phyloP scores from a whole-genome alignment of 2,888 invertebrate genomes.

The Oxystoma pomonae region DNA sequence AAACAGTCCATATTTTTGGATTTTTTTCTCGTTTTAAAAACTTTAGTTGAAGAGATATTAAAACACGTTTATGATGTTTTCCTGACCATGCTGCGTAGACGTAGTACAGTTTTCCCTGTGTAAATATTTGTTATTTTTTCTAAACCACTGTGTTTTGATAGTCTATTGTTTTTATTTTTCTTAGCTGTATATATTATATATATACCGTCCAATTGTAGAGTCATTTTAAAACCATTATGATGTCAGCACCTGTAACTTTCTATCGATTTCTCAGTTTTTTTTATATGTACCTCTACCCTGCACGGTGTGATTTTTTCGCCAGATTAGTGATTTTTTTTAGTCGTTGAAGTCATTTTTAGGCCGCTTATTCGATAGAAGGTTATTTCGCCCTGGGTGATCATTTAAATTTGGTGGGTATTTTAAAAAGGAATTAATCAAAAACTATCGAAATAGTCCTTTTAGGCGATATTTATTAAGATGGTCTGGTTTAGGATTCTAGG shows the following conservation, averaged over 20 bases:
- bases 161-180: conserved; percentile 11
- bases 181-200: conserved; percentile 39
- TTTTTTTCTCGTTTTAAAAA: no score
- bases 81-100: conserved; percentile 26
- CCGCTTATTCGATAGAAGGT: conserved; percentile 43
- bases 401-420: conserved; percentile 28
- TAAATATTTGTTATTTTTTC: conserved; percentile 32
- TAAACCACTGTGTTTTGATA: conserved; percentile 11
- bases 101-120: conserved; percentile 36
- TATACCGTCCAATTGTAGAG: conserved; percentile 30
- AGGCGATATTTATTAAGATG: no score
- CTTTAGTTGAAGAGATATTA: no score
- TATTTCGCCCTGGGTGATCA: conserved; percentile 40
- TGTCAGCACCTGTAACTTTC: conserved; percentile 43
- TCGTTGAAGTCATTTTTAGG: conserved; percentile 32
- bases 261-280: conserved; percentile 33
- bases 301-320: conserved; percentile 31
- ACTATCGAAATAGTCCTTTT: no score
- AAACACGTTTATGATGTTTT: no score
- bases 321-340: conserved; percentile 36
- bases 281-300: conserved; percentile 22
- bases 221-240: conserved; percentile 29
- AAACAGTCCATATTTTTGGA: no score
- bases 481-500: no score
- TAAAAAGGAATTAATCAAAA: not conserved